These are phyloP conservation scores for Eufriesea mexicana DNA, from an alignment of 1,140 invertebrate species.

Conservation along the genomic window DNA sequence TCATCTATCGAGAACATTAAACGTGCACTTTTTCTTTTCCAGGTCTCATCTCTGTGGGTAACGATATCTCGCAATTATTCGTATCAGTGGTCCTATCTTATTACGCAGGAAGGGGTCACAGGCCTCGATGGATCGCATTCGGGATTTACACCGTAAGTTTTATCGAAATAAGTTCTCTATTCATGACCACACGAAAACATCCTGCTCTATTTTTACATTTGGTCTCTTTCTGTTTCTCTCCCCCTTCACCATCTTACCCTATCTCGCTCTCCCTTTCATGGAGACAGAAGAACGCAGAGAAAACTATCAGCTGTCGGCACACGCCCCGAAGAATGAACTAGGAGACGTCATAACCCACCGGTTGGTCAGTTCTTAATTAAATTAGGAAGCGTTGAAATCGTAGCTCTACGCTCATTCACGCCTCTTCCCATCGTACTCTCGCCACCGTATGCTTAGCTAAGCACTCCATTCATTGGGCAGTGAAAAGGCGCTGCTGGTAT, in stretches of 20 bases:
- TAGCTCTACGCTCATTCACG: constrained; percentile 76
- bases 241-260: neutral
- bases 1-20: neutral
- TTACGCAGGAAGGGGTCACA: constrained; percentile 86
- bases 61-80: constrained; percentile 85
- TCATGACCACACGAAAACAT: neutral
- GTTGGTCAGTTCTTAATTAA: constrained; percentile 77
- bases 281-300: constrained; percentile 14
- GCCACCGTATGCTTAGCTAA: constrained; percentile 70
- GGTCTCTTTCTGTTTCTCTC: neutral
- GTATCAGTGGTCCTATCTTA: constrained; percentile 86
- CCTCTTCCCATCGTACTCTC: constrained; percentile 71
- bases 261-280: neutral
- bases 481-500: constrained; percentile 68
- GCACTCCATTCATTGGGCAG: constrained; percentile 70
- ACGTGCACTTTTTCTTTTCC: constrained; percentile 12
- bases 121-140: constrained; percentile 88
- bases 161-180: neutral
- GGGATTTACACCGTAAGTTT: constrained; percentile 85
- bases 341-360: constrained; percentile 65
- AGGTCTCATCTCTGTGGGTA: constrained; percentile 89
- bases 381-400: constrained; percentile 77
- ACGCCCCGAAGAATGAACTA: constrained; percentile 57
- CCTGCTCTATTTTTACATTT: neutral
- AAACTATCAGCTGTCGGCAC: constrained; percentile 60